A percentile compares a stretch with the other conserved stretches of the same genome.
phyloP scores from a whole-genome alignment of 2,888 invertebrate species.

The Argynnis bischoffii region DNA sequence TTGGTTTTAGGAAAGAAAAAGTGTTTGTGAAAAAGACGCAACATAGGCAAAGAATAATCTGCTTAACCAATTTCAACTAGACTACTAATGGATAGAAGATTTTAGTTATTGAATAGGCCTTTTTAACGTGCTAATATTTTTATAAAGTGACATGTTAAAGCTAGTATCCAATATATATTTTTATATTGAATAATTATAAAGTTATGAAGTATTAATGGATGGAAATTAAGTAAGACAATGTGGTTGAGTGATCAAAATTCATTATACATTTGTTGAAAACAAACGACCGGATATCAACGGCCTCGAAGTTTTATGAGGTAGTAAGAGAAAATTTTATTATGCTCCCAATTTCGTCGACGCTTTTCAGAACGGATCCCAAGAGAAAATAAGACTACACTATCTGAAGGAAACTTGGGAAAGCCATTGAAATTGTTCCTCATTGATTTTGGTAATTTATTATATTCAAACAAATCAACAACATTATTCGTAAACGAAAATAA shows the following conservation, averaged over 20 bases:
- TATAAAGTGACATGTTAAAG: no score
- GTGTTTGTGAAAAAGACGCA: no score
- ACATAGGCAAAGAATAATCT: no score
- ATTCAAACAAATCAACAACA: not conserved
- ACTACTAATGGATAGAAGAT: no score
- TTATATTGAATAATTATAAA: no score
- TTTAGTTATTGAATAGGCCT: no score
- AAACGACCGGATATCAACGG: conserved; percentile 53
- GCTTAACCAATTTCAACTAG: no score
- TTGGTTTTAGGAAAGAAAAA: no score
- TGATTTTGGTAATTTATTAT: conserved; percentile 41
- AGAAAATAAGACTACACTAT: conserved; percentile 52
- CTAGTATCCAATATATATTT: no score
- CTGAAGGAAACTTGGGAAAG: conserved; percentile 56
- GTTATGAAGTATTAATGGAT: no score
- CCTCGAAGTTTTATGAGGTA: conserved; percentile 64
- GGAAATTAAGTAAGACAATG: not conserved
- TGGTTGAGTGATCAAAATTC: conserved; percentile 30
- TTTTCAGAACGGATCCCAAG: conserved; percentile 49
- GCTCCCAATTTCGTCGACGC: conserved; percentile 60
- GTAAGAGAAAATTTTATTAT: conserved; percentile 63
- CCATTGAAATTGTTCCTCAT: conserved; percentile 56
- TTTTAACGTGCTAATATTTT: no score
- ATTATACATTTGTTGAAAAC: conserved; percentile 51
- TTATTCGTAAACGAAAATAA: no score